Percentiles rank a stretch among this genome's conserved stretches.
These are phyloP conservation scores for Bradypus variegatus DNA, from an alignment of 2,797 vertebrate species.

Conservation along the genomic window DNA sequence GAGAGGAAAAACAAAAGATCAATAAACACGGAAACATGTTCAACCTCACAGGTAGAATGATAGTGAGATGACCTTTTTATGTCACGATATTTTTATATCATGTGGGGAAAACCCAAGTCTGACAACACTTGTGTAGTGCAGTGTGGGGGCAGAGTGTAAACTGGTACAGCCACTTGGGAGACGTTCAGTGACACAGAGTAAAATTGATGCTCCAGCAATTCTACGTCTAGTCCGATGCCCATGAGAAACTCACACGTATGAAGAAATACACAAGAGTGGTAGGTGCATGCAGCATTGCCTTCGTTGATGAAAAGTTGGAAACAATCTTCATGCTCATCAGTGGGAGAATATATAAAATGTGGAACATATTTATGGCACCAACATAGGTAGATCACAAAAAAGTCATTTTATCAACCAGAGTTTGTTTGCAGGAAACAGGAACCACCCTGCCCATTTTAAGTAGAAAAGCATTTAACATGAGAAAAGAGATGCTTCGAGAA, in stretches of 20 bases:
- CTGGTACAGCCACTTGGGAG: neutral
- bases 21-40: neutral
- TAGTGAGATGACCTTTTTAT: neutral
- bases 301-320: neutral
- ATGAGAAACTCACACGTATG: neutral
- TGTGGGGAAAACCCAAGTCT: neutral
- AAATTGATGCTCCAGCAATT: neutral
- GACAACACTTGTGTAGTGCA: neutral
- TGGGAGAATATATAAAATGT: neutral
- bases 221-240: neutral
- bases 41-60: neutral
- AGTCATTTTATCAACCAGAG: neutral
- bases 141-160: neutral
- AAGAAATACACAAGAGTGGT: neutral
- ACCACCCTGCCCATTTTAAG: neutral
- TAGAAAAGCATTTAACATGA: neutral
- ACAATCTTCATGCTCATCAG: neutral
- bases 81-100: neutral
- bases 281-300: neutral
- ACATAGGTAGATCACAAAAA: neutral
- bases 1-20: neutral
- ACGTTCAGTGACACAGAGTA: neutral
- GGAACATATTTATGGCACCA: neutral
- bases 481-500: too few relatives aligned
- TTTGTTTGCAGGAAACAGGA: neutral